phyloP scores from a whole-genome alignment of 1,140 invertebrate species.

The Microplitis demolitor region DNA sequence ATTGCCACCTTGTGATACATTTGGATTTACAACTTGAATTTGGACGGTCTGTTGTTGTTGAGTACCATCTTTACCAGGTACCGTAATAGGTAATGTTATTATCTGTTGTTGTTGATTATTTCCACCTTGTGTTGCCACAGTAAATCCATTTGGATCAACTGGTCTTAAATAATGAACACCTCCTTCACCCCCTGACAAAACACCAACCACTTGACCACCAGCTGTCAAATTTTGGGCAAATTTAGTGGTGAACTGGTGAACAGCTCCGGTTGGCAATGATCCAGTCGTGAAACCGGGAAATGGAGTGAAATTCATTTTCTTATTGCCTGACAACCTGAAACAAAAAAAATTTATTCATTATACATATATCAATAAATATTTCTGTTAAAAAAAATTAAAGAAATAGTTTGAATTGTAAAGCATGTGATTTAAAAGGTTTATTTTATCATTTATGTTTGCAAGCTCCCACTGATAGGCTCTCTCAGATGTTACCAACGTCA shows the following conservation, averaged over 20 bases:
- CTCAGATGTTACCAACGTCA: neutral
- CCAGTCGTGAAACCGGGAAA: conserved; percentile 69
- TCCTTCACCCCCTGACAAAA: conserved; percentile 68
- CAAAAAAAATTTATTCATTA: no score
- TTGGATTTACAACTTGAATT: conserved; percentile 74
- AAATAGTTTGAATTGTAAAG: no score
- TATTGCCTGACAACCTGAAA: neutral
- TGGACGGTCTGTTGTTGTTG: conserved; percentile 75
- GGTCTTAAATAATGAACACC: conserved; percentile 77
- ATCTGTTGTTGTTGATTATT: conserved; percentile 66
- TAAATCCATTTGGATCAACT: conserved; percentile 68
- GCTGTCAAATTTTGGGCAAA: conserved; percentile 69
- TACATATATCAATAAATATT: no score
- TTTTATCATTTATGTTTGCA: no score
- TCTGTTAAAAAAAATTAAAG: no score
- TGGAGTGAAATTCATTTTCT: conserved; percentile 73
- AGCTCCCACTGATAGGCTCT: neutral
- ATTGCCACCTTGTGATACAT: conserved; percentile 59
- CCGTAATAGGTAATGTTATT: conserved; percentile 75
- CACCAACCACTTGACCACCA: conserved; percentile 64
- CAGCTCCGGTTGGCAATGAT: conserved; percentile 67
- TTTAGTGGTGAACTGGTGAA: conserved; percentile 71
- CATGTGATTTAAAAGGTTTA: no score
- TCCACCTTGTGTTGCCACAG: conserved; percentile 49
- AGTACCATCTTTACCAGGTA: conserved; percentile 76